Evolutionary conservation across 2,797 vertebrate species (phyloP).

Genomic region (Distichodus sexfasciatus): DNA sequence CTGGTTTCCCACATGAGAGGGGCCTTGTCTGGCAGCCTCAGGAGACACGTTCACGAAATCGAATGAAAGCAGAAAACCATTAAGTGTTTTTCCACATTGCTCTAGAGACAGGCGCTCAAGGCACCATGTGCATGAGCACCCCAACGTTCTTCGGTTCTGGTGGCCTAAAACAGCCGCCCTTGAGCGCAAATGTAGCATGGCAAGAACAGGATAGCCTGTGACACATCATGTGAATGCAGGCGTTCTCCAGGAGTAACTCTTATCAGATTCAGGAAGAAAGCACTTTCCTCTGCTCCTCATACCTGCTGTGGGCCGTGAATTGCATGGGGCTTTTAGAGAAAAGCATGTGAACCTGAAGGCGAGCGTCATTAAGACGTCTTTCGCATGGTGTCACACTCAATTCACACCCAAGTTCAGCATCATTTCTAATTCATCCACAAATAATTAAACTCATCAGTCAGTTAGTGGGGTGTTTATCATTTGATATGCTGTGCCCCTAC

Average conservation of each 20-base stretch:
- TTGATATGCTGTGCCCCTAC: no score
- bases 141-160: conserved; percentile 24
- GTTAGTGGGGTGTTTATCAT: no score
- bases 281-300: conserved; percentile 60
- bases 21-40: conserved; percentile 62
- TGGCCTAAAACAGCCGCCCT: conserved; percentile 38
- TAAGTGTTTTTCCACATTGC: conserved; percentile 69
- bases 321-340: conserved; percentile 18
- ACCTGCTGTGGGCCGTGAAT: conserved; percentile 62
- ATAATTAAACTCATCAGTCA: no score
- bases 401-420: no score
- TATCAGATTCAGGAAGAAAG: conserved; percentile 43
- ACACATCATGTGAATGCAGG: conserved; percentile 69
- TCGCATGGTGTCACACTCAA: no score
- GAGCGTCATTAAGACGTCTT: no score
- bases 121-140: conserved; percentile 24
- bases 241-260: conserved; percentile 55
- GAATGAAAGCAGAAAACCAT: conserved; percentile 63
- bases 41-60: conserved; percentile 54
- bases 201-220: conserved; percentile 64
- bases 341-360: no score
- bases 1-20: conserved; percentile 66
- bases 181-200: conserved; percentile 42
- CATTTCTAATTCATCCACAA: no score
- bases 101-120: conserved; percentile 45